Evolutionary conservation across 2,113 vertebrate genomes (phyloP).

Genomic region (Natator depressus): DNA sequence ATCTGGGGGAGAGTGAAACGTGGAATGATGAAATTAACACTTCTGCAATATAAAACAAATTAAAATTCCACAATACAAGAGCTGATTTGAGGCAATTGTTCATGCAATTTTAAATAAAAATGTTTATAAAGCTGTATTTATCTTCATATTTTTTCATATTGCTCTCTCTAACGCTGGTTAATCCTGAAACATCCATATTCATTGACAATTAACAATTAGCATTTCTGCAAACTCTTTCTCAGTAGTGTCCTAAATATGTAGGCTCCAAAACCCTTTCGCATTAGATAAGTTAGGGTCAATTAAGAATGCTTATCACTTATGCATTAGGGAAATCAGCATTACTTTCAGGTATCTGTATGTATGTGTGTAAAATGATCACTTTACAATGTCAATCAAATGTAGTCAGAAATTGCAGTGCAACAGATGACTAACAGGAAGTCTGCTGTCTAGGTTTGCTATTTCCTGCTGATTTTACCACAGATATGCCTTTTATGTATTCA

Average conservation of each 20-base stretch:
- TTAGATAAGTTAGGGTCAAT: background rate
- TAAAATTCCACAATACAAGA: background rate
- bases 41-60: background rate
- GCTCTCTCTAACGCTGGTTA: background rate
- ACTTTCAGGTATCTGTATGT: background rate
- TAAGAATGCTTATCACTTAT: background rate
- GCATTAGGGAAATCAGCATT: background rate
- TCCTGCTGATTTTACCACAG: background rate
- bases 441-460: background rate
- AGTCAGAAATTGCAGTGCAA: background rate
- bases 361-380: background rate
- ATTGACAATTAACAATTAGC: background rate
- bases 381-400: background rate
- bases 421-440: background rate
- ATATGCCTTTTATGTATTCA: background rate
- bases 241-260: background rate
- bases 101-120: background rate
- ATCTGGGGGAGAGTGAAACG: background rate
- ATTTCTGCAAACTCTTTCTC: background rate
- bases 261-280: background rate
- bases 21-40: background rate
- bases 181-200: background rate
- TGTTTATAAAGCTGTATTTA: background rate
- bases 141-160: background rate
- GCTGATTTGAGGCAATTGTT: background rate